Conservation (phyloP, 2,797 vertebrate species). For the Hypotaenidia philippensis region DNA sequence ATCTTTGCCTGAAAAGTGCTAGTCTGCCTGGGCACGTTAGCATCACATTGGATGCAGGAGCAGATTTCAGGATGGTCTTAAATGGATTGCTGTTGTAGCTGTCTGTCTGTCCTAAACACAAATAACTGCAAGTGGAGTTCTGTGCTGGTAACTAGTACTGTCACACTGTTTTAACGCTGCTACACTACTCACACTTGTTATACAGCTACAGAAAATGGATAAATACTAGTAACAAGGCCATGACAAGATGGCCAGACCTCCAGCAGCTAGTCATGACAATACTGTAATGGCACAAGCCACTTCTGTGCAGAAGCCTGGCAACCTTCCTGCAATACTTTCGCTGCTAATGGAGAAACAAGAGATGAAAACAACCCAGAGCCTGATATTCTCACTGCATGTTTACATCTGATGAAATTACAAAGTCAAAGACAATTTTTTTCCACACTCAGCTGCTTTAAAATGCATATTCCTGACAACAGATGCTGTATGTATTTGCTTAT, state of each 20-base stretch:
- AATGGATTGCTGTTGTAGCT: background rate
- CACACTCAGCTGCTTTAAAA: background rate
- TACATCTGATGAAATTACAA: background rate
- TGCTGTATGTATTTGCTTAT: slow-evolving; percentile 36
- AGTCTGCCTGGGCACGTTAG: accelerated
- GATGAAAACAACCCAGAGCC: slow-evolving; percentile 8
- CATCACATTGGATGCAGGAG: background rate
- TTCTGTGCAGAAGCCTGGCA: slow-evolving; percentile 3
- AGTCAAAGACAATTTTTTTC: background rate
- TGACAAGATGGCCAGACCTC: background rate
- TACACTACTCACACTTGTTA: background rate
- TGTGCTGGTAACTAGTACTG: background rate
- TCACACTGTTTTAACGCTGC: background rate
- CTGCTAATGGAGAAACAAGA: slow-evolving; percentile 15
- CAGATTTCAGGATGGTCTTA: background rate
- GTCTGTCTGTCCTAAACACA: background rate
- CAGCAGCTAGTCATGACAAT: background rate
- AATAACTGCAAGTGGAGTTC: background rate
- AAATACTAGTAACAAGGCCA: background rate
- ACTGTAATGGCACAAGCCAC: background rate
- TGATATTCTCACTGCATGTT: background rate
- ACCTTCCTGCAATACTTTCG: background rate
- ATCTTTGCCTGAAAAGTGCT: background rate
- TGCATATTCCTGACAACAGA: background rate
- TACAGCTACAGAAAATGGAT: background rate